Evolutionary conservation across 2,113 vertebrate species (phyloP).

Genomic region (Dicerorhinus sumatrensis): DNA sequence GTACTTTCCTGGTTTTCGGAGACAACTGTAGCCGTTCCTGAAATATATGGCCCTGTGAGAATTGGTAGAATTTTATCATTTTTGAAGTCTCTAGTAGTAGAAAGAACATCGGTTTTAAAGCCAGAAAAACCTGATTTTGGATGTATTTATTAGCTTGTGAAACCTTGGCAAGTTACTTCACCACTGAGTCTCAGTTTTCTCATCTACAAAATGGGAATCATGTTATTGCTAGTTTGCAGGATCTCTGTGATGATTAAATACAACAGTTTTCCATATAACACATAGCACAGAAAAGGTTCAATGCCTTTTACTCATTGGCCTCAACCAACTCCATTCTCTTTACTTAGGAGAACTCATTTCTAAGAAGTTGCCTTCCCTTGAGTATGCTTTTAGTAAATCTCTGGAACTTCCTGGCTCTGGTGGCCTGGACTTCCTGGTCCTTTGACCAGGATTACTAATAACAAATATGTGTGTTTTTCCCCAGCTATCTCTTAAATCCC

Average conservation of each 20-base stretch:
- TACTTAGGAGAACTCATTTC: slow-evolving; percentile 42
- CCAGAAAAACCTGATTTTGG: slow-evolving; percentile 34
- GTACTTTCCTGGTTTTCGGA: background rate
- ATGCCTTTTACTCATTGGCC: background rate
- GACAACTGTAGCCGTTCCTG: background rate
- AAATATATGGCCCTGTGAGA: background rate
- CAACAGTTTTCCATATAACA: background rate
- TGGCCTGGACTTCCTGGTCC: background rate
- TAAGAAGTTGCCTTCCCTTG: slow-evolving; percentile 47
- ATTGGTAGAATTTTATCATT: slow-evolving; percentile 27
- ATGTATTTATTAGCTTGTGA: slow-evolving; percentile 46
- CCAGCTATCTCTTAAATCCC: slow-evolving; percentile 97
- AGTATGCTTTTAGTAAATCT: slow-evolving; percentile 51
- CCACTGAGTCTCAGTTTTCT: slow-evolving; percentile 23
- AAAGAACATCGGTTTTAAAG: background rate
- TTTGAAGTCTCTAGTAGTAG: slow-evolving; percentile 38
- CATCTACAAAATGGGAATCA: background rate
- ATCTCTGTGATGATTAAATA: slow-evolving; percentile 43
- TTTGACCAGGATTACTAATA: slow-evolving; percentile 60
- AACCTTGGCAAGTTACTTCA: slow-evolving; percentile 11
- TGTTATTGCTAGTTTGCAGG: background rate
- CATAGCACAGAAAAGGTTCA: background rate
- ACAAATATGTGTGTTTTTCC: slow-evolving; percentile 75
- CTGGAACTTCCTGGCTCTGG: slow-evolving; percentile 12
- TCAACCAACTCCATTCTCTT: background rate